Conservation (phyloP, 2,888 invertebrate species). For the Sthenelais limicola region DNA sequence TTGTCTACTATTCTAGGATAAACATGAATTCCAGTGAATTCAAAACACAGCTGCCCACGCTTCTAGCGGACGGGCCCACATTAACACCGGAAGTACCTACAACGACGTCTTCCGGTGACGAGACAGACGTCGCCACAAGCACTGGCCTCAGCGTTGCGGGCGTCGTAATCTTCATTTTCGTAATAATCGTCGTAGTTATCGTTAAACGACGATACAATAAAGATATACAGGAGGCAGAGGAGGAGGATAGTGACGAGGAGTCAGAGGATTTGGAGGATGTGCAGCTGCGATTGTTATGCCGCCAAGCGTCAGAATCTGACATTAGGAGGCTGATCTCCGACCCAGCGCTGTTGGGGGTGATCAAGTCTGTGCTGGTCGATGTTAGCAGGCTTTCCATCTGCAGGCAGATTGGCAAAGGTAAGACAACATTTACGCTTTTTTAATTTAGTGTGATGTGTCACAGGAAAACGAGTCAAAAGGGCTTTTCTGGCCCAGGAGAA, state of each 20-base stretch:
- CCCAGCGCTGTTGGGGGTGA: background rate
- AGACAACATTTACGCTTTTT: too few relatives aligned
- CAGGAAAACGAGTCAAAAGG: too few relatives aligned
- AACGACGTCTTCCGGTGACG: background rate
- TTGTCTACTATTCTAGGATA: too few relatives aligned
- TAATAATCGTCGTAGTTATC: conserved; percentile 37
- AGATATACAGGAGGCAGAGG: background rate
- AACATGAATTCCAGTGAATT: too few relatives aligned
- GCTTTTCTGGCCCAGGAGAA: too few relatives aligned
- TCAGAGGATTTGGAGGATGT: conserved; percentile 21
- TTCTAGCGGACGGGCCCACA: too few relatives aligned
- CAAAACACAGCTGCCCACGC: too few relatives aligned
- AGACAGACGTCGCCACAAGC: background rate
- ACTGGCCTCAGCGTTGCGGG: conserved; percentile 35
- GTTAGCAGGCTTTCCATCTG: background rate
- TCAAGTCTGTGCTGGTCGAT: background rate
- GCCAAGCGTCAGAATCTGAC: background rate
- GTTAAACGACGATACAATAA: conserved; percentile 27
- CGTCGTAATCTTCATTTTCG: conserved; percentile 34
- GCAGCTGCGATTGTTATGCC: background rate
- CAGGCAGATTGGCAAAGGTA: conserved; percentile 23
- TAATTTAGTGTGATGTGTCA: too few relatives aligned
- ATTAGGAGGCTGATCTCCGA: background rate
- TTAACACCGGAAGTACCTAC: too few relatives aligned
- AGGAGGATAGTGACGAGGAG: conserved; percentile 13